Base-by-base conservation (phyloP, 1,140 invertebrate species). In the Papilio glaucus region DNA sequence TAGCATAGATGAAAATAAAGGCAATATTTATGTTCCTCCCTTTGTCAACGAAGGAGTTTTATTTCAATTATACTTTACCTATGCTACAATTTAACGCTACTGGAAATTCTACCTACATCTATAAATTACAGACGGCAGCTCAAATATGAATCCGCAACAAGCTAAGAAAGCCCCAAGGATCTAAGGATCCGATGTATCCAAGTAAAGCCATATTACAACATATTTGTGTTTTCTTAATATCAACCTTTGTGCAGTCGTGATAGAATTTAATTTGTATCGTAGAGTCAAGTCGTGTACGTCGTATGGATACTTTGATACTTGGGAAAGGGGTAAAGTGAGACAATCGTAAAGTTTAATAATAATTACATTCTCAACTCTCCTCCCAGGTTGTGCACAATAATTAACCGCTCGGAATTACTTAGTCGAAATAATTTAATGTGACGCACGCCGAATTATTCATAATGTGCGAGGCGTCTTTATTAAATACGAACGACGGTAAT, bases 311-410 rank as follows among this genome's bases (percentile, higher is more conserved):
- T 42, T 24, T 33, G 49, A 26, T 57, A 61, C 74, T 60, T 81
- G 81, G 84, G 78, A 85, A 91, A 89, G 89, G 91, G 91, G 89
- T 93, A 91, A 91, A 90, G 88, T 91, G 89, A 93, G 89, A 93
- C 91, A 93, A 93, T 93, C 91, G 89, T 93, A 93, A 93, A 93
- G 87, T 93, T 93, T 93, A 93, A 93, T 93, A 93, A 93, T 93
- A 93, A 93, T 93, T 93, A 93, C 89, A 93, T 91, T 91, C 91
- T 91, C 91, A 91, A 90, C 89, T 91, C 89, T 87, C 86, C 85
- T 90, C 87, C 83, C 87, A 86, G 86, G 84, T 87, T 88, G 86
- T 90, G 84, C 88, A 85, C 88, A 91, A 93, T 92, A 93, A 93
- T 93, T 93, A 93, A 93, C 91, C 91, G 91, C 87, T 91, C 86